Evolutionary conservation across 2,113 vertebrate genomes (phyloP).

Genomic region (Ranitomeya imitator): DNA sequence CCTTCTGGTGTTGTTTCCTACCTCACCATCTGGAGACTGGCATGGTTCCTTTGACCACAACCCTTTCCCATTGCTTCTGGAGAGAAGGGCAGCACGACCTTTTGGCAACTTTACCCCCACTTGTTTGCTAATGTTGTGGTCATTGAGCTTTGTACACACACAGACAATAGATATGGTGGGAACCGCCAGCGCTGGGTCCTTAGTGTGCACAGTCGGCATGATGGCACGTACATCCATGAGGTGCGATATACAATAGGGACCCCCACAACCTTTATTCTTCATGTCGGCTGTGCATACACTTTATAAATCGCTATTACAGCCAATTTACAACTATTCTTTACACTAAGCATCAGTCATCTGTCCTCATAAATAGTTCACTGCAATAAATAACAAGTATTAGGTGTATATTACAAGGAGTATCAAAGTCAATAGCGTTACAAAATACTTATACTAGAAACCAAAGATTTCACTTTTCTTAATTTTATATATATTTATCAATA

Average conservation of each 20-base stretch:
- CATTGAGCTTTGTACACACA: not conserved
- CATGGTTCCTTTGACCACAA: not conserved
- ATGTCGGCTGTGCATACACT: not conserved
- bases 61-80: not conserved
- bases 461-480: not conserved
- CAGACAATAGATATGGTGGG: not conserved
- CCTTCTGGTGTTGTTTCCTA: not conserved
- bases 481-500: too few relatives aligned
- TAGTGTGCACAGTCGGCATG: too few relatives aligned
- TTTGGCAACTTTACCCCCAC: not conserved
- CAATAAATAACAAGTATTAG: not conserved
- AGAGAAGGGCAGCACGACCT: not conserved
- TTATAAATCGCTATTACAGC: not conserved
- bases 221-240: too few relatives aligned
- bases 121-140: not conserved
- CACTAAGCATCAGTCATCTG: not conserved
- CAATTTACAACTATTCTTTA: not conserved
- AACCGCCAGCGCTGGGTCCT: not conserved
- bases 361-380: not conserved
- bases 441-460: not conserved
- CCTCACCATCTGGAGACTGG: not conserved
- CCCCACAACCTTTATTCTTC: not conserved
- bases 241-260: too few relatives aligned
- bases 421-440: not conserved
- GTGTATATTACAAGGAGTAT: not conserved